These are phyloP conservation scores for Hyperopisus bebe DNA, from an alignment of 2,113 vertebrate species.

Conservation along the genomic window DNA sequence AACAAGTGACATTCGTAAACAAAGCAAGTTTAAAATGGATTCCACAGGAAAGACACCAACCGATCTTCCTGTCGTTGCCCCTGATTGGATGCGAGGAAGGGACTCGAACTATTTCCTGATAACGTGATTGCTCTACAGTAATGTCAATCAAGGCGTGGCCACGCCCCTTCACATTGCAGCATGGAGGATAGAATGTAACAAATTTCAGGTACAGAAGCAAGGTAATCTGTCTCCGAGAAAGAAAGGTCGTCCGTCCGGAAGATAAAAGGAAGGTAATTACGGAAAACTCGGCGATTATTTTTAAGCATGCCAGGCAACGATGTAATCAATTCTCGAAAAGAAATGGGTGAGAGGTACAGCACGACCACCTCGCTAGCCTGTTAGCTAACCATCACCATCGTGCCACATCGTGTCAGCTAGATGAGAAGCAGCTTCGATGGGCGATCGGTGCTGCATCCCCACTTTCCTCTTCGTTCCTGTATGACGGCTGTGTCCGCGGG, in stretches of 20 bases:
- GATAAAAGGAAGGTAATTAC: constrained; percentile 43
- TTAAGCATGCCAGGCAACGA: neutral
- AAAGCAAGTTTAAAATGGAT: constrained; percentile 28
- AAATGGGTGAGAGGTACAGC: neutral
- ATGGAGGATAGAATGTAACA: constrained; percentile 61
- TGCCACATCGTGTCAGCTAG: neutral
- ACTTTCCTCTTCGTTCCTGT: neutral
- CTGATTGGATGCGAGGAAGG: constrained; percentile 41
- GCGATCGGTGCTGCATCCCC: neutral
- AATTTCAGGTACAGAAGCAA: constrained; percentile 47
- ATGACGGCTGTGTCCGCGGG: neutral
- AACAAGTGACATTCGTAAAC: constrained; percentile 21
- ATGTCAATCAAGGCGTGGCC: constrained; percentile 38
- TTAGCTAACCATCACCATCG: neutral
- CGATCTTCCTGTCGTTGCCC: neutral
- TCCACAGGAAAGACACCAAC: constrained; percentile 6
- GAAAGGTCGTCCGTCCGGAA: constrained; percentile 31
- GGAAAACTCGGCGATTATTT: neutral
- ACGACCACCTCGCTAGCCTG: neutral
- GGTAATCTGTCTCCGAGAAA: constrained; percentile 27
- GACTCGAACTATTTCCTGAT: neutral
- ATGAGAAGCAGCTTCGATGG: neutral
- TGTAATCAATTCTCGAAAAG: neutral
- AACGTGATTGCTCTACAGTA: constrained; percentile 38
- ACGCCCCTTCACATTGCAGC: constrained; percentile 68